These are phyloP conservation scores for Catharus fuscescens DNA, from an alignment of 2,113 vertebrate species.

Conservation along the genomic window DNA sequence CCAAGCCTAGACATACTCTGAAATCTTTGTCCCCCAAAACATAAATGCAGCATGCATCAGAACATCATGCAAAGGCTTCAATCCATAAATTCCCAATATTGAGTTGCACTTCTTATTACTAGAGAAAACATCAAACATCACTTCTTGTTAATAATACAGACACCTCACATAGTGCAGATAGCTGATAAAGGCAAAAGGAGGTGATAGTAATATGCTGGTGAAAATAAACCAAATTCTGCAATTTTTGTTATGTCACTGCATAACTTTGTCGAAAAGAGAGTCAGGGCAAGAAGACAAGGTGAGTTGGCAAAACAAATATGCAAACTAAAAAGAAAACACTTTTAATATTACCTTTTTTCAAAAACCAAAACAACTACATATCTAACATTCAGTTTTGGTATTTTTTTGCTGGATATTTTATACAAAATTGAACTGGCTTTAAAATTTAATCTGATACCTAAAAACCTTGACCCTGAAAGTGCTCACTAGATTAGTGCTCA, in stretches of 20 bases:
- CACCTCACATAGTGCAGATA: neutral
- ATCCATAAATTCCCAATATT: neutral
- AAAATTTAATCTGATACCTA: neutral
- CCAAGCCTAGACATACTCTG: neutral
- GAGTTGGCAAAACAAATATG: neutral
- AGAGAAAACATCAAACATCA: neutral
- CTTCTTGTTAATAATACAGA: neutral
- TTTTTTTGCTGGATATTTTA: neutral
- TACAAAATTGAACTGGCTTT: neutral
- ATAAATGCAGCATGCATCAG: neutral
- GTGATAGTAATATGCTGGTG: neutral
- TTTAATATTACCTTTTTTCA: neutral
- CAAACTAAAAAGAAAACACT: neutral
- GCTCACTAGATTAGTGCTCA: neutral
- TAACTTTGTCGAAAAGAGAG: neutral
- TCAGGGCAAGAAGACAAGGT: neutral
- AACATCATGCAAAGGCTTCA: neutral
- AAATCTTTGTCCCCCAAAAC: neutral
- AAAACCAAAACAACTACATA: neutral
- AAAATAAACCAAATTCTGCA: neutral
- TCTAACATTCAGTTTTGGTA: neutral
- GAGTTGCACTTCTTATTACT: neutral
- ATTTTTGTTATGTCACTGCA: neutral
- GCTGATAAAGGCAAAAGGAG: neutral
- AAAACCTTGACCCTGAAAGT: neutral